Evolutionary conservation across 2,113 vertebrate species (phyloP).

Genomic region (Rhadina sibilatrix): DNA sequence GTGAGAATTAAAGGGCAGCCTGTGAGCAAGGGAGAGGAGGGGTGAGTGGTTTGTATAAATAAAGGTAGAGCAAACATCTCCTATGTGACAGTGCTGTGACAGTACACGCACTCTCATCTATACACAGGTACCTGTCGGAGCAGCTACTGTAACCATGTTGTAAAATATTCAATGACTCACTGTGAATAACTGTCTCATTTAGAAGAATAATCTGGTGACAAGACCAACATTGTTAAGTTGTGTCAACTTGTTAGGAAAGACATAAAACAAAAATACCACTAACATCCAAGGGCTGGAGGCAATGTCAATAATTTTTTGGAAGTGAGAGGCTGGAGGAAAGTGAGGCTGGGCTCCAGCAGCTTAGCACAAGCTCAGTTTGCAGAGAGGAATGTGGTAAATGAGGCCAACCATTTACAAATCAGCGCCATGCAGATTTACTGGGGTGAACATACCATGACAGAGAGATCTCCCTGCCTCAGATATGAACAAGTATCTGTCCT

Average conservation of each 20-base stretch:
- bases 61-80: slow-evolving; percentile 39
- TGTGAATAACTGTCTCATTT: slow-evolving; percentile 47
- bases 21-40: background rate
- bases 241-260: slow-evolving; percentile 53
- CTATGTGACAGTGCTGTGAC: slow-evolving; percentile 25
- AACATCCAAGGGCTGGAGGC: slow-evolving; percentile 50
- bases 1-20: background rate
- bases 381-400: background rate
- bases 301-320: slow-evolving; percentile 24
- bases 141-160: slow-evolving; percentile 10
- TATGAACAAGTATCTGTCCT: background rate
- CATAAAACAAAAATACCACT: slow-evolving; percentile 62
- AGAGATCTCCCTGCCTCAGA: background rate
- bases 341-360: background rate
- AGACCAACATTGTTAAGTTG: slow-evolving; percentile 58
- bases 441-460: background rate
- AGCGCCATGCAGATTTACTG: background rate
- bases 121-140: slow-evolving; percentile 30
- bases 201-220: slow-evolving; percentile 36
- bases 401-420: background rate
- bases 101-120: slow-evolving; percentile 28
- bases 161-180: slow-evolving; percentile 46
- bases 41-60: slow-evolving; percentile 47
- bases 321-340: background rate
- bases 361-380: slow-evolving; percentile 1